phyloP scores from a whole-genome alignment of 2,888 invertebrate genomes.

The Nesidiocoris tenuis region DNA sequence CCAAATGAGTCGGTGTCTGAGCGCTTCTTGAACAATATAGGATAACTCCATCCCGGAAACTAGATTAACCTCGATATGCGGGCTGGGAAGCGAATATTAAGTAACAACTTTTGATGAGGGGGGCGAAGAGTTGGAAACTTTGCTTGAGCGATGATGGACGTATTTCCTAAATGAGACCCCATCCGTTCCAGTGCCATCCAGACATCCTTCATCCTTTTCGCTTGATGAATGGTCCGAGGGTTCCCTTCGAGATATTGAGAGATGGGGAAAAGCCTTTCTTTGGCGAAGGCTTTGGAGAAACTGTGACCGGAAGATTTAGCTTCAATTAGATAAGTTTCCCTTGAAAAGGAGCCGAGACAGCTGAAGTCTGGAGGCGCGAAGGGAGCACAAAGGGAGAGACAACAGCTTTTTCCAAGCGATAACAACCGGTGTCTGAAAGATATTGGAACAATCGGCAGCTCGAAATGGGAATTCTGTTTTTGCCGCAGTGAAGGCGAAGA shows the following conservation, averaged over 20 bases:
- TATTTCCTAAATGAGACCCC: constrained; percentile 35
- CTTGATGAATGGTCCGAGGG: neutral
- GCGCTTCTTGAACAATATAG: too few relatives aligned
- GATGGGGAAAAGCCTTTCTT: neutral
- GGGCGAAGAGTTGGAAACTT: neutral
- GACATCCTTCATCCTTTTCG: neutral
- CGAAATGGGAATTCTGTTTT: too few relatives aligned
- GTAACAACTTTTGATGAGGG: constrained; percentile 34
- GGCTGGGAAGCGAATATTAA: neutral
- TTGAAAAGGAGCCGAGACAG: neutral
- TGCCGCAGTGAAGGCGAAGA: too few relatives aligned
- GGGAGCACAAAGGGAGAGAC: neutral
- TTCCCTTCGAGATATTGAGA: neutral
- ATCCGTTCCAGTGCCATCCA: neutral
- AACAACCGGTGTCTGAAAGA: neutral
- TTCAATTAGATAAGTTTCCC: neutral
- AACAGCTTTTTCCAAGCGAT: neutral
- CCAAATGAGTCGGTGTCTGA: too few relatives aligned
- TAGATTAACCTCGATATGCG: neutral
- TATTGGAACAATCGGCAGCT: neutral
- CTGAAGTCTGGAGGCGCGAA: neutral
- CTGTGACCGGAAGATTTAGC: neutral
- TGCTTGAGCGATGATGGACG: constrained; percentile 30
- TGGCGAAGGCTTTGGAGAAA: neutral
- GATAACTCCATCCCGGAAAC: neutral